phyloP scores from a whole-genome alignment of 2,113 vertebrate species.

The Sus scrofa region DNA sequence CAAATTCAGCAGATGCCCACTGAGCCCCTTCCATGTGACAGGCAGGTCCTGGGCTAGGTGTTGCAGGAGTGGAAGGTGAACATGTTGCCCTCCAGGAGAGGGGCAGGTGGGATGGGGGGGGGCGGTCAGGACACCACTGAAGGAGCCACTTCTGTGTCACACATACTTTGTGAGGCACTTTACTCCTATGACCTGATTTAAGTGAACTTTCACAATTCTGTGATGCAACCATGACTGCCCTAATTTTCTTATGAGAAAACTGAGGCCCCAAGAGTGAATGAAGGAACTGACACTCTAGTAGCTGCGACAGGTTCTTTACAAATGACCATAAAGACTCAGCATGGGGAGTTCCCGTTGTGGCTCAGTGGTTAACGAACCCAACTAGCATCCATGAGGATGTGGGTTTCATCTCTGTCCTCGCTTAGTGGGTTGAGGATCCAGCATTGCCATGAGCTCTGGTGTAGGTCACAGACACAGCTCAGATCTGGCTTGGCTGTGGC shows the following conservation, averaged over 20 bases:
- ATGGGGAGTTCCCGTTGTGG: too few relatives aligned
- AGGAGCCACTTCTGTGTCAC: not conserved
- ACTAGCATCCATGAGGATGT: too few relatives aligned
- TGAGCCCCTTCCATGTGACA: not conserved
- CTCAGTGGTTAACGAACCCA: too few relatives aligned
- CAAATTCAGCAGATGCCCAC: not conserved
- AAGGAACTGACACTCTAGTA: not conserved
- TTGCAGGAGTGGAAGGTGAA: not conserved
- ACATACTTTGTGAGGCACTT: not conserved
- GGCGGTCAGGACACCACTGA: not conserved
- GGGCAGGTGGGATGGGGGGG: too few relatives aligned
- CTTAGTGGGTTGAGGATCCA: too few relatives aligned
- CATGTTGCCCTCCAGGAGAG: not conserved
- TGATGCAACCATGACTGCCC: not conserved
- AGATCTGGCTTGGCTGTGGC: too few relatives aligned
- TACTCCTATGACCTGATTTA: not conserved
- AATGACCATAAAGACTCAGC: not conserved
- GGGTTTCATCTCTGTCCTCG: too few relatives aligned
- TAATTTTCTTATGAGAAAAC: not conserved
- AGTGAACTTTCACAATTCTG: not conserved
- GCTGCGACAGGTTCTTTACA: not conserved
- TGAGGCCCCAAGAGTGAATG: not conserved
- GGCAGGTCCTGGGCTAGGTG: not conserved
- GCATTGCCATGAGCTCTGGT: too few relatives aligned
- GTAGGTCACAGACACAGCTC: too few relatives aligned